Evolutionary conservation across 2,888 invertebrate species (phyloP), one percentile per base, ranked within the genome.

Genomic region (Rhamphomyia laevipes): DNA sequence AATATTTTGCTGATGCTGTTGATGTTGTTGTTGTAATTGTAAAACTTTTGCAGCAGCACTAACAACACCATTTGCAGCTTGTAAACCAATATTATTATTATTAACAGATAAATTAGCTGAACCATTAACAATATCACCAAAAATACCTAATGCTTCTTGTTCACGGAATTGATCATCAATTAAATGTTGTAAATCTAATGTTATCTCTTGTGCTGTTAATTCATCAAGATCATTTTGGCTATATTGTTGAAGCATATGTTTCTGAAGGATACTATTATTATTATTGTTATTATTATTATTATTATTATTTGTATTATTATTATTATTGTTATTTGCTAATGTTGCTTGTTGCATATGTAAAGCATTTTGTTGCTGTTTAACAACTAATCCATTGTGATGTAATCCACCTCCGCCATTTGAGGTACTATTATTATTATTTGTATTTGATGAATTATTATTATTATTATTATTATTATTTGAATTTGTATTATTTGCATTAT

Each of bases 141-240:
- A 85, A 40, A 92, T 75, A 33, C 87, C 87, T 70, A 80, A 71
- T 3, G 77, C 74, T 61, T 80, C 80, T 63, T 80, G 79, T 59
- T 91, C 89, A 61, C 84, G 81, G 73, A 92, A 91, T 73, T 90
- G 89, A 68, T 92, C 92, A 73, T 92, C 91, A 64, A 94, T 92
- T 61, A 94, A 78, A 69, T 89, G 86, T 65, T 93, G 91, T 57
- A 94, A 75, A 65, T 94, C 93, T 63, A 94, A 75, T 56, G 90
- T 89, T 67, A 93, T 90, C 72, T 94, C 94, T 58, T 91, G 89
- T 51, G 87, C 86, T 68, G 90, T 91, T 62, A 94, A 78, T 68
- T 92, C 92, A 65, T 87, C 86, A 53, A 92, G 73, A 64, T 92
- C 90, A 53, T 84, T 84, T 51, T 86, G 85, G 53, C 84, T 81